These are phyloP conservation scores for Acronicta leporina DNA, from an alignment of 2,888 invertebrate genomes.

Conservation along the genomic window DNA sequence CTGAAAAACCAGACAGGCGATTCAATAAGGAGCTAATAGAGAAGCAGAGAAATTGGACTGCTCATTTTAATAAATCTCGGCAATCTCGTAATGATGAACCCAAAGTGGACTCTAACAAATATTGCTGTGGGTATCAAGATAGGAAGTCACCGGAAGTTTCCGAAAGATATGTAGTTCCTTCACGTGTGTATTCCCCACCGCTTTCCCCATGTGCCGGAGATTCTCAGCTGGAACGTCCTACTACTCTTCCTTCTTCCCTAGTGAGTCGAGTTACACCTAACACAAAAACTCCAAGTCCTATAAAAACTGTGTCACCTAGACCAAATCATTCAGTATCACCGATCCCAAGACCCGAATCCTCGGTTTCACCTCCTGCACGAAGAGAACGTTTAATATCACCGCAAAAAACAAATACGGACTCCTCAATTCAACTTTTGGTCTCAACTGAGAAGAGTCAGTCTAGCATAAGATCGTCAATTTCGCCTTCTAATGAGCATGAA, in stretches of 20 bases:
- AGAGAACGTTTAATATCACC: slow-evolving; percentile 72
- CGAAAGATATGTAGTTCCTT: slow-evolving; percentile 80
- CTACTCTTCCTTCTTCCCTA: slow-evolving; percentile 79
- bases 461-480: slow-evolving; percentile 67
- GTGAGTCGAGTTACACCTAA: slow-evolving; percentile 75
- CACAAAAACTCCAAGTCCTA: slow-evolving; percentile 83
- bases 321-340: slow-evolving; percentile 70
- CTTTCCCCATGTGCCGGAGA: slow-evolving; percentile 90
- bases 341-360: slow-evolving; percentile 68
- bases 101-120: slow-evolving; percentile 75
- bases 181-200: slow-evolving; percentile 86
- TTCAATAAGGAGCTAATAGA: slow-evolving; percentile 96
- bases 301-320: slow-evolving; percentile 78
- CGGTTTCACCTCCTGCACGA: slow-evolving; percentile 67
- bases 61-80: slow-evolving; percentile 95
- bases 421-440: slow-evolving; percentile 54
- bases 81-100: slow-evolving; percentile 81
- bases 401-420: slow-evolving; percentile 60
- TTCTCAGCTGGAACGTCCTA: slow-evolving; percentile 81
- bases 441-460: slow-evolving; percentile 65
- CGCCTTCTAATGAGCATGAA: slow-evolving; percentile 69
- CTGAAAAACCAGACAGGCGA: slow-evolving; percentile 95
- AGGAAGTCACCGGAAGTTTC: slow-evolving; percentile 78
- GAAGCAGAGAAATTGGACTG: slow-evolving; percentile 97
- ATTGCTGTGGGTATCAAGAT: slow-evolving; percentile 74